A percentile compares a stretch with the other conserved stretches of the same genome.
These are phyloP conservation scores for Pygoscelis antarcticus DNA, from an alignment of 2,113 vertebrate genomes.

Conservation along the genomic window DNA sequence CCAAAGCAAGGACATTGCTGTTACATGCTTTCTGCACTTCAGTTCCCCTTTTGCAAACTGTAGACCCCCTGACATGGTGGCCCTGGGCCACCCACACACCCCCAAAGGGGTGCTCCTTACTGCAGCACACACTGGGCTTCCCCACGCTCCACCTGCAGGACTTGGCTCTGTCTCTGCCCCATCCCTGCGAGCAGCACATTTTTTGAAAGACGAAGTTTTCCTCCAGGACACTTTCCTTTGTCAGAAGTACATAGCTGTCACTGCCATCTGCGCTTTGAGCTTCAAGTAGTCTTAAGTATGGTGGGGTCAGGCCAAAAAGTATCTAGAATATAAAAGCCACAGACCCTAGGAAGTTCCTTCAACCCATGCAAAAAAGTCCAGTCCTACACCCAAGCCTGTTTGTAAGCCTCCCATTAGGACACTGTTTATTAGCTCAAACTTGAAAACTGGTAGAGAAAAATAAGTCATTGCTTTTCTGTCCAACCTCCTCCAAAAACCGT, in stretches of 20 bases:
- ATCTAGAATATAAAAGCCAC: not conserved
- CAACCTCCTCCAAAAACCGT: not conserved
- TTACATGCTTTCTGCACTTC: not conserved
- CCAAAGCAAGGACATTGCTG: not conserved
- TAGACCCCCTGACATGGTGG: not conserved
- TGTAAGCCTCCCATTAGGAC: not conserved
- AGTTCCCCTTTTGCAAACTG: not conserved
- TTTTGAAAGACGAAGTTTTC: not conserved
- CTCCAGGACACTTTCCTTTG: not conserved
- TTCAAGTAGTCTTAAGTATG: not conserved
- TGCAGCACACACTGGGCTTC: not conserved
- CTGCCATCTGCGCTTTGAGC: not conserved
- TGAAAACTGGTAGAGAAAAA: not conserved
- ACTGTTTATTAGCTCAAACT: not conserved
- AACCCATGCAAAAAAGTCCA: not conserved
- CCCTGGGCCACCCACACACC: not conserved
- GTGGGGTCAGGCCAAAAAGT: not conserved
- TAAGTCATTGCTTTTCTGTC: not conserved
- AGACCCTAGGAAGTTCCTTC: not conserved
- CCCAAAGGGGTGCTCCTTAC: not conserved
- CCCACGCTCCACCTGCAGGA: rapidly evolving
- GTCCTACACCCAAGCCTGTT: not conserved
- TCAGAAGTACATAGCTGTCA: not conserved
- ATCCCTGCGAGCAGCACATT: not conserved
- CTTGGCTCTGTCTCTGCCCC: not conserved